Evolutionary conservation across 1,140 invertebrate genomes (phyloP).

Genomic region (Diachasma alloeum): DNA sequence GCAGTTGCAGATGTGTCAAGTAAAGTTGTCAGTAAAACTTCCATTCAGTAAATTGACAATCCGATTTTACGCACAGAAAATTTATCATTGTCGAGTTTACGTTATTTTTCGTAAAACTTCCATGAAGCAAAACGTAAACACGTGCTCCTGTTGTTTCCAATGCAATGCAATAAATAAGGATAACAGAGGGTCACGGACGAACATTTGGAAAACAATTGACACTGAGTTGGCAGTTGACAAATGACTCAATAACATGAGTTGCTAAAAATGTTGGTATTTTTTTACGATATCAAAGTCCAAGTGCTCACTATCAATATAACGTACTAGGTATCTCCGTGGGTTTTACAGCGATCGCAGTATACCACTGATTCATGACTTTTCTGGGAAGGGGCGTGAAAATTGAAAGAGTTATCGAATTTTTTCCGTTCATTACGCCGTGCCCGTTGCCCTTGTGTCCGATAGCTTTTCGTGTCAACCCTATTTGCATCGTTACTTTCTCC

Average conservation of each 20-base stretch:
- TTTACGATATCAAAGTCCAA: constrained; percentile 16
- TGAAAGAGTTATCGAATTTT: background rate
- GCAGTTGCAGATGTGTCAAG: background rate
- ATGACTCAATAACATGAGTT: background rate
- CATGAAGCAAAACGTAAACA: background rate
- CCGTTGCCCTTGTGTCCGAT: background rate
- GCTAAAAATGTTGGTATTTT: background rate
- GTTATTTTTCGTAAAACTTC: background rate
- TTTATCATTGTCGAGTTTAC: background rate
- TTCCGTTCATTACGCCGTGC: background rate
- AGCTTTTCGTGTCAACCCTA: background rate
- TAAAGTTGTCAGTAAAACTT: background rate
- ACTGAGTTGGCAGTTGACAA: background rate
- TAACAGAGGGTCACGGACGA: background rate
- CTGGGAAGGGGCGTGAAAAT: background rate
- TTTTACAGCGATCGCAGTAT: background rate
- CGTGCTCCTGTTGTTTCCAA: background rate
- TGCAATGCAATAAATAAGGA: background rate
- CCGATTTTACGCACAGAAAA: background rate
- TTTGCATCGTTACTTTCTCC: background rate
- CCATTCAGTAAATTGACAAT: background rate
- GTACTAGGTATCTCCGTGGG: background rate
- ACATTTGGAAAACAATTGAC: background rate
- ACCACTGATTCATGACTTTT: background rate
- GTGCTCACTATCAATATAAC: background rate